phyloP scores from a whole-genome alignment of 1,140 invertebrate genomes.

The Brachionus koreanus region DNA sequence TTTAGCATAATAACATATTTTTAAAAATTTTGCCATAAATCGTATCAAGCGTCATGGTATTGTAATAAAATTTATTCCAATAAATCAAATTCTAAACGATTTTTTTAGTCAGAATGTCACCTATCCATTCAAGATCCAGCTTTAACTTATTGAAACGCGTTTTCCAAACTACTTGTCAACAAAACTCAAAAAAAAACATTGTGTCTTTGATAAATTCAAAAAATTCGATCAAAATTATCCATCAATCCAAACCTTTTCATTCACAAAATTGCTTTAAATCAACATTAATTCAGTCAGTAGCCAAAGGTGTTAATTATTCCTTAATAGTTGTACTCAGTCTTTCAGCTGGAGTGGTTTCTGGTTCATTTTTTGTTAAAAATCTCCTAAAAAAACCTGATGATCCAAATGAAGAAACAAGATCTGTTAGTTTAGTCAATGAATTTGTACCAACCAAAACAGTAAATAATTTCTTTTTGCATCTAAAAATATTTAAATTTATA shows the following conservation, averaged over 20 bases:
- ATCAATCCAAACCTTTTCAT: neutral
- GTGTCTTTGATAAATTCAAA: neutral
- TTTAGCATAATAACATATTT: neutral
- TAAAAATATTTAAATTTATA: neutral
- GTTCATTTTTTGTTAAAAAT: neutral
- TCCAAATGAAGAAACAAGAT: constrained; percentile 7
- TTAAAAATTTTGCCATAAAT: neutral
- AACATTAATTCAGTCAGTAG: neutral
- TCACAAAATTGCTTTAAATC: neutral
- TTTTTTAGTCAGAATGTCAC: neutral
- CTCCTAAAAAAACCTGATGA: neutral
- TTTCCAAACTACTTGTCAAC: neutral
- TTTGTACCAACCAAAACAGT: neutral
- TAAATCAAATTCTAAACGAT: neutral
- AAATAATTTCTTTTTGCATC: neutral
- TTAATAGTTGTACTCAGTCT: neutral
- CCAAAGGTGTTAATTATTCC: constrained; percentile 13
- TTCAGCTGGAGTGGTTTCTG: neutral
- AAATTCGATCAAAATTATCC: neutral
- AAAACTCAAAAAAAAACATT: neutral
- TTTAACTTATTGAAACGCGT: neutral
- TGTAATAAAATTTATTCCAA: neutral
- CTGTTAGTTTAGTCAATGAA: neutral
- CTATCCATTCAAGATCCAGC: neutral
- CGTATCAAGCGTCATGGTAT: neutral